Evolutionary conservation across 2,113 vertebrate genomes (phyloP).

Genomic region (Psephotus haematonotus): DNA sequence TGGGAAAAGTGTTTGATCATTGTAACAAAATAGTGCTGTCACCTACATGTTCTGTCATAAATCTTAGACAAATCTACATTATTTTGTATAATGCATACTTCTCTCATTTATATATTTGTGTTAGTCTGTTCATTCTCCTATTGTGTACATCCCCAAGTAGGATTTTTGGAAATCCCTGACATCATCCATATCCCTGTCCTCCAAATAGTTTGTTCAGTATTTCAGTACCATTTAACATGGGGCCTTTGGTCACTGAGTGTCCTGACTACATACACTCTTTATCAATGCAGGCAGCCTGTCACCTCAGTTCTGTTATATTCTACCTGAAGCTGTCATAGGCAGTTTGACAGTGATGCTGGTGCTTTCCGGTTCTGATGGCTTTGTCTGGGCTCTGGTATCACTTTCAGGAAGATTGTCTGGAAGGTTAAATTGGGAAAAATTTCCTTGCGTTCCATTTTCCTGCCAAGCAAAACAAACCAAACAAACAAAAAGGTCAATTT

Average conservation of each 20-base stretch:
- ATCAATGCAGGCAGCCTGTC: background rate
- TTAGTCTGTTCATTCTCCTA: background rate
- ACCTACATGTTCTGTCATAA: background rate
- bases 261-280: background rate
- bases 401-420: slow-evolving; percentile 72
- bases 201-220: background rate
- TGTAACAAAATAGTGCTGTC: background rate
- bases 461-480: slow-evolving; percentile 40
- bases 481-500: background rate
- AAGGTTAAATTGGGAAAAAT: slow-evolving; percentile 70
- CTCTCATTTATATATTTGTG: background rate
- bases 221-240: background rate
- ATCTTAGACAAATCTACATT: background rate
- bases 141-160: background rate
- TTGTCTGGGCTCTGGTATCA: slow-evolving; percentile 68
- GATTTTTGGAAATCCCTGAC: background rate
- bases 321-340: slow-evolving; percentile 88
- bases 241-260: background rate
- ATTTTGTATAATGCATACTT: background rate
- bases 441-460: slow-evolving; percentile 77
- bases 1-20: background rate
- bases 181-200: background rate
- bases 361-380: slow-evolving; percentile 73
- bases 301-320: background rate
- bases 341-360: slow-evolving; percentile 67